A percentile compares a stretch with the other conserved stretches of the same genome.
Evolutionary conservation across 2,797 vertebrate species (phyloP).

Genomic region (Anas bahamensis): DNA sequence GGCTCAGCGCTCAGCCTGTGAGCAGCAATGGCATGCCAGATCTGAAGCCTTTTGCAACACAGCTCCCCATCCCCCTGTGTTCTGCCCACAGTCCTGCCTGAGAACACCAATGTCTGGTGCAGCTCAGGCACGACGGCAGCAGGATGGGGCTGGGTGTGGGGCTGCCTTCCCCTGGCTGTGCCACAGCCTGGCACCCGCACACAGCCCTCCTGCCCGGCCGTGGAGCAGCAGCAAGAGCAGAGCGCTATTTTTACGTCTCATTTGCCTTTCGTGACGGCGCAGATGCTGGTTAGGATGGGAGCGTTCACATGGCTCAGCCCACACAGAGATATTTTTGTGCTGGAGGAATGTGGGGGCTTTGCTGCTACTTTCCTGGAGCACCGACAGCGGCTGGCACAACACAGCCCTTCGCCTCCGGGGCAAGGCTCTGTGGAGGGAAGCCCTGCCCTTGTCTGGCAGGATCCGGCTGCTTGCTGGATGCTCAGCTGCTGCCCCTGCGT

Average conservation of each 20-base stretch:
- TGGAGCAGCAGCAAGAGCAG: not conserved
- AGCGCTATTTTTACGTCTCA: not conserved
- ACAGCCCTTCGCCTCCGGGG: not conserved
- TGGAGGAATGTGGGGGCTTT: not conserved
- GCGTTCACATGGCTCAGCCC: not conserved
- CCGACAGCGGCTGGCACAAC: not conserved
- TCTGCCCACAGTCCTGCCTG: not conserved
- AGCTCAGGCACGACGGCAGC: not conserved
- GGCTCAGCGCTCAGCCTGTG: not conserved
- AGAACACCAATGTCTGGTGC: not conserved
- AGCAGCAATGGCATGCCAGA: not conserved
- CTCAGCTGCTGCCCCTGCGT: not conserved
- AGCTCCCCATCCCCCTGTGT: not conserved
- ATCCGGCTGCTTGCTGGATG: not conserved
- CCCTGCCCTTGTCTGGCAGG: not conserved
- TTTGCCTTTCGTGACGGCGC: not conserved
- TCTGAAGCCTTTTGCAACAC: not conserved
- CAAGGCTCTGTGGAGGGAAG: not conserved
- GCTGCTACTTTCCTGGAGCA: not conserved
- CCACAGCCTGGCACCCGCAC: not conserved
- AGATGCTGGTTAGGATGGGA: not conserved
- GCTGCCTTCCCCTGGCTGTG: not conserved
- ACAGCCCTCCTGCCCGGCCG: fast-evolving
- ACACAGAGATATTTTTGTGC: not conserved
- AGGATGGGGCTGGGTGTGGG: too few species aligned